Evolutionary conservation across 2,888 invertebrate genomes (phyloP), one percentile per base, ranked within the genome.

Genomic region (Eupithecia exiguata): DNA sequence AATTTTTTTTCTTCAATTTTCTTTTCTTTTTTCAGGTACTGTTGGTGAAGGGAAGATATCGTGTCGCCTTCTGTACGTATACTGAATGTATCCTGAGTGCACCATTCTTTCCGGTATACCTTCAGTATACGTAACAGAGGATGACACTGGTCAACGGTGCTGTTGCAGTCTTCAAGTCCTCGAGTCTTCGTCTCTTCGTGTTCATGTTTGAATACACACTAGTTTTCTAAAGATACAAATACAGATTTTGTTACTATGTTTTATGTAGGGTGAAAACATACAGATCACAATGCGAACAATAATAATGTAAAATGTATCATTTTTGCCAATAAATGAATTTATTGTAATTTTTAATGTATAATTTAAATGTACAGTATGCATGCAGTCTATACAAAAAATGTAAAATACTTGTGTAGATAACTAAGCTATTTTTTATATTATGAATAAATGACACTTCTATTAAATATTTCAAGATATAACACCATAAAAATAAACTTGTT

Each of bases 81-180:
- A 98, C 98, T 98, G 98, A 98, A 98, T 98, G 98, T 98, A 98
- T 98, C 98, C 98, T 98, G 98, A 98, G 98, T 98, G 98, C 97
- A 95, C 96, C 96, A 94, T 93, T 94, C 96, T 97, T 97, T 98
- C 98, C 98, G 98, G 98, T 98, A 98, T 98, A 98, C 98, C 98
- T 98, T 98, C 98, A 98, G 98, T 98, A 98, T 98, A 98, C 98
- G 98, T 98, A 98, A 98, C 98, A 98, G 98, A 98, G 98, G 98
- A 97, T 96, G 96, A 96, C 97, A 98, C 98, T 95, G 92, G 90
- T 91, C 96, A 92, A 87, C 96, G 93, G 69, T 73, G 81, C 76
- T 53, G 76, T 76, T 80, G 69, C 38, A 74, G 18, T 79, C 80
- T 85, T 84, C 80, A 82, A 65, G 78, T 82, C 79, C 82, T 83